A percentile compares a stretch with the other conserved stretches of the same genome.
These are phyloP conservation scores for Thyatira batis DNA, from an alignment of 2,888 invertebrate species.

Conservation along the genomic window DNA sequence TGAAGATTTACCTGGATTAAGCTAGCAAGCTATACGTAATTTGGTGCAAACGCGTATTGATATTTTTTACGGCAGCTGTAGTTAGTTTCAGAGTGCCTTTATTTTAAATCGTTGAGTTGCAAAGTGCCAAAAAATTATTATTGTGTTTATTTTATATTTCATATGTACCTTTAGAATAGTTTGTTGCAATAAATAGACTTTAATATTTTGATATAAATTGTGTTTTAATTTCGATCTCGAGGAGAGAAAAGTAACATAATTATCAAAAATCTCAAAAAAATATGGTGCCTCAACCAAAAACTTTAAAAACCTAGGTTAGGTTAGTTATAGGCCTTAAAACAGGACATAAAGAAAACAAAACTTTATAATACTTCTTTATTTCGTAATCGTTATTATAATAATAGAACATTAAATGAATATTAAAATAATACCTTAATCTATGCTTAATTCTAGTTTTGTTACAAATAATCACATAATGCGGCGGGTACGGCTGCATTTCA, in stretches of 20 bases:
- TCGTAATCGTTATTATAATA: conserved; percentile 52
- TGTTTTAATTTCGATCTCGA: neutral
- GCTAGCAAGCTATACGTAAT: too few relatives aligned
- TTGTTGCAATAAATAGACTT: conserved; percentile 30
- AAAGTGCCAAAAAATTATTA: conserved; percentile 33
- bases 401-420: conserved; percentile 69
- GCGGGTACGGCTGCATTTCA: conserved; percentile 52
- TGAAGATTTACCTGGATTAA: too few relatives aligned
- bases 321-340: neutral
- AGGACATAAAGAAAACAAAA: conserved; percentile 9
- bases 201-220: conserved; percentile 16
- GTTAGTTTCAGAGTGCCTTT: conserved; percentile 14
- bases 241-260: too few relatives aligned
- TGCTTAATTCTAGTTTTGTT: conserved; percentile 59
- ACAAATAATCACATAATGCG: conserved; percentile 69
- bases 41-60: neutral
- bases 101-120: conserved; percentile 24
- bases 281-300: neutral
- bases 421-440: conserved; percentile 67
- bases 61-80: neutral
- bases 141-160: conserved; percentile 13
- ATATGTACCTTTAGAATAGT: conserved; percentile 12
- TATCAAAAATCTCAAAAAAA: too few relatives aligned
- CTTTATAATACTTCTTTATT: conserved; percentile 56
- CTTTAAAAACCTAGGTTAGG: conserved; percentile 1